phyloP scores from a whole-genome alignment of 1,140 invertebrate genomes.

The Achroia grisella region DNA sequence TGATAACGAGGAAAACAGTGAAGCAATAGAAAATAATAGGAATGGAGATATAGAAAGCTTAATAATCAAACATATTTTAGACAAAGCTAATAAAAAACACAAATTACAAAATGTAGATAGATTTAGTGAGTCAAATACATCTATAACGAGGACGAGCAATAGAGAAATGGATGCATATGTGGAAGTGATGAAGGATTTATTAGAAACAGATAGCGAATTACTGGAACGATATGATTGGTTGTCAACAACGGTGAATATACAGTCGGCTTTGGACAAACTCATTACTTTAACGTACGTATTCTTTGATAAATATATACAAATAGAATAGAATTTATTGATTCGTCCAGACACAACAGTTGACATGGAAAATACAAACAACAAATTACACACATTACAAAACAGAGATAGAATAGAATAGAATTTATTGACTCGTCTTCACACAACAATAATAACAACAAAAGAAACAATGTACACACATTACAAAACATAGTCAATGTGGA shows the following conservation, averaged over 20 bases:
- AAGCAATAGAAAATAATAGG: neutral
- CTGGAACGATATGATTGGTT: constrained; percentile 41
- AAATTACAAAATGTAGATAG: neutral
- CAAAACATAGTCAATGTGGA: too few species aligned
- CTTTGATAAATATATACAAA: neutral
- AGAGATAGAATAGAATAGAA: too few species aligned
- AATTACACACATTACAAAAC: too few species aligned
- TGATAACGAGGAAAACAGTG: too few species aligned
- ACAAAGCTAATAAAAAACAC: neutral
- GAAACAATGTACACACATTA: too few species aligned
- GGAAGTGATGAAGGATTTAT: constrained; percentile 19
- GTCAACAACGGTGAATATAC: constrained; percentile 34
- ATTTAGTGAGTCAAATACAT: neutral
- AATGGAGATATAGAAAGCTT: neutral
- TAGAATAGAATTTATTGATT: too few species aligned
- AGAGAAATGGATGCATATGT: constrained; percentile 12
- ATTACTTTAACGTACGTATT: constrained; percentile 38
- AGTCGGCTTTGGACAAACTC: constrained; percentile 32
- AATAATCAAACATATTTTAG: constrained; percentile 1
- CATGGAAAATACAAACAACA: too few species aligned
- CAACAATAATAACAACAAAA: too few species aligned
- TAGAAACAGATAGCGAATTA: constrained; percentile 11
- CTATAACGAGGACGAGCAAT: neutral
- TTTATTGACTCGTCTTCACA: too few species aligned
- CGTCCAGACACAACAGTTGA: too few species aligned